These are phyloP conservation scores for Phyto melanocephala DNA, from an alignment of 2,888 invertebrate species.

Conservation along the genomic window DNA sequence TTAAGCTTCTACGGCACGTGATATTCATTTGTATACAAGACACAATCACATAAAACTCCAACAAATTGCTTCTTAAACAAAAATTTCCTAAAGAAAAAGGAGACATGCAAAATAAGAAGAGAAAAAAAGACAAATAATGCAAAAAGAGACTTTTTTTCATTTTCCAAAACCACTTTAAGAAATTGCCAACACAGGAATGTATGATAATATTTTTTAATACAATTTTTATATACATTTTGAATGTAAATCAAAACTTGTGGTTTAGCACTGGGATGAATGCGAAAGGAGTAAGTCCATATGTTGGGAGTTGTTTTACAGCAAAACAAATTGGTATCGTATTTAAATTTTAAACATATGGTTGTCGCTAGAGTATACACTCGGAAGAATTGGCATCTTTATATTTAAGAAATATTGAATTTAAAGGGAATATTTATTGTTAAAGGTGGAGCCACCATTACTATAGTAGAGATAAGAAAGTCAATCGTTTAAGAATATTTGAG, in stretches of 20 bases:
- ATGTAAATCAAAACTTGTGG: background rate
- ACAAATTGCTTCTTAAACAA: slow-evolving; percentile 45
- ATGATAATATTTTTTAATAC: slow-evolving; percentile 31
- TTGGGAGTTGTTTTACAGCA: background rate
- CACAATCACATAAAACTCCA: slow-evolving; percentile 40
- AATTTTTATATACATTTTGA: background rate
- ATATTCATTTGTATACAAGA: slow-evolving; percentile 62
- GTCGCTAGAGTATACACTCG: background rate
- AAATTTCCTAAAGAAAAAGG: background rate
- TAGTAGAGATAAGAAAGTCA: no score
- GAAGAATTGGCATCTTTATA: background rate
- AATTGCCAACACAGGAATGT: slow-evolving; percentile 45
- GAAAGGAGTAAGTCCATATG: background rate
- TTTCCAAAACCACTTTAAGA: slow-evolving; percentile 53
- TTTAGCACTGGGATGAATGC: background rate
- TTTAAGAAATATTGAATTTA: background rate
- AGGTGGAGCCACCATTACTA: no score
- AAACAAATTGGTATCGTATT: background rate
- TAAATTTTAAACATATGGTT: background rate
- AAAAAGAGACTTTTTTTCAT: background rate
- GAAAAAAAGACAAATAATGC: background rate
- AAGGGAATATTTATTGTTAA: background rate
- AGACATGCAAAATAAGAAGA: background rate
- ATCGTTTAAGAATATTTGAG: no score
- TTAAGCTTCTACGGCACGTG: slow-evolving; percentile 61